These are phyloP conservation scores for Ptychoptera albimana DNA, from an alignment of 2,888 invertebrate genomes.

Conservation along the genomic window DNA sequence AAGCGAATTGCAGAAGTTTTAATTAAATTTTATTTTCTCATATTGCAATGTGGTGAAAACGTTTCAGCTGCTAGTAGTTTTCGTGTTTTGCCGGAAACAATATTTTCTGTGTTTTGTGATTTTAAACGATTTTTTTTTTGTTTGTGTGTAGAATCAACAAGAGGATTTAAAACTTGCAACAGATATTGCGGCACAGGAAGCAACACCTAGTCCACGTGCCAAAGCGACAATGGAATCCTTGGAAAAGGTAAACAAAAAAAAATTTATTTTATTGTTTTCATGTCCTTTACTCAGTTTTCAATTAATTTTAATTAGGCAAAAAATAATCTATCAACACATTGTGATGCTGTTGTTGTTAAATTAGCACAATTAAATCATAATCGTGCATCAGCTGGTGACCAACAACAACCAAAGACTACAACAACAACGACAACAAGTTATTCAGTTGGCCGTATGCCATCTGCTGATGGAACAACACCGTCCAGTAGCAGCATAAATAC, in stretches of 20 bases:
- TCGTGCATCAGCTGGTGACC: neutral
- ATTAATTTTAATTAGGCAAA: constrained; percentile 20
- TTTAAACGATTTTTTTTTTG: neutral
- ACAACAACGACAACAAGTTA: too few relatives aligned
- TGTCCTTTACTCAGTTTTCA: too few relatives aligned
- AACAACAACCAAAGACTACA: neutral
- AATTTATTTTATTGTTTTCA: neutral
- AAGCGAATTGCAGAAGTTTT: too few relatives aligned
- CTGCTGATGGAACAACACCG: too few relatives aligned
- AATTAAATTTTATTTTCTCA: too few relatives aligned
- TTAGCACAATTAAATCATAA: constrained; percentile 20
- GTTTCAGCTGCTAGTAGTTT: too few relatives aligned
- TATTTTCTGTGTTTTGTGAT: neutral
- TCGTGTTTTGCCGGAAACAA: too few relatives aligned
- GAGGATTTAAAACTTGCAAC: constrained; percentile 14
- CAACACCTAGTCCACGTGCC: constrained; percentile 9
- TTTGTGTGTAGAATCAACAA: constrained; percentile 11
- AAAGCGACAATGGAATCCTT: constrained; percentile 13
- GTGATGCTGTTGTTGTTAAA: constrained; percentile 25
- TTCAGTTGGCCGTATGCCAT: too few relatives aligned
- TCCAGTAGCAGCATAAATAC: too few relatives aligned
- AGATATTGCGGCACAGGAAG: constrained; percentile 12
- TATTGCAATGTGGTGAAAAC: too few relatives aligned
- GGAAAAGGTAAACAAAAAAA: constrained; percentile 10
- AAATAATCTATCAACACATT: constrained; percentile 25